Percentiles rank a stretch among this genome's conserved stretches.
Evolutionary conservation across 2,113 vertebrate species (phyloP).

Genomic region (Lucifuga dentata): DNA sequence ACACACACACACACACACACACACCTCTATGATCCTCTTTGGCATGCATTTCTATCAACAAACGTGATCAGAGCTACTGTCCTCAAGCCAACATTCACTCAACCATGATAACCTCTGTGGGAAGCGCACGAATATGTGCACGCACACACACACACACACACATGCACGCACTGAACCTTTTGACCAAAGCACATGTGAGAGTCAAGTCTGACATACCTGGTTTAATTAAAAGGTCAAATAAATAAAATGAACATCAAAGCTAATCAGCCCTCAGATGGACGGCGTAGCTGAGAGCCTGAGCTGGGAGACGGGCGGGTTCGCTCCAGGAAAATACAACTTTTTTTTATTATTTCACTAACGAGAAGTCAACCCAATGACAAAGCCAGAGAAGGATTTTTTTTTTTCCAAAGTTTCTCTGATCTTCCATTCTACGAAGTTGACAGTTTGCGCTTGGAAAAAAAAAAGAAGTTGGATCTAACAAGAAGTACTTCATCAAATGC

Average conservation of each 20-base stretch:
- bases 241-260: conserved; percentile 65
- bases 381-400: too few relatives aligned
- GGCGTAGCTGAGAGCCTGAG: conserved; percentile 4
- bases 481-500: too few relatives aligned
- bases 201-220: conserved; percentile 36
- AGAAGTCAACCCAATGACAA: too few relatives aligned
- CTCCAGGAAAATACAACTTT: conserved; percentile 34
- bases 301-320: conserved; percentile 25
- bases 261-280: conserved; percentile 38
- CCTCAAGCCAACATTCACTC: conserved; percentile 61
- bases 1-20: conserved; percentile 9
- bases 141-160: conserved; percentile 8
- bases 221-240: conserved; percentile 70
- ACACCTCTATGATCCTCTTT: conserved; percentile 42
- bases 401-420: too few relatives aligned
- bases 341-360: too few relatives aligned
- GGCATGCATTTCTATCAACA: conserved; percentile 69
- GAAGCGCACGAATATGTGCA: conserved; percentile 7
- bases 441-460: too few relatives aligned
- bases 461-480: too few relatives aligned
- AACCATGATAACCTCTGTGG: conserved; percentile 43
- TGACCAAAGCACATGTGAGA: too few relatives aligned
- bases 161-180: background rate
- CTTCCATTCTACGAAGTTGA: too few relatives aligned
- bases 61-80: conserved; percentile 58